A percentile compares a stretch with the other conserved stretches of the same genome.
phyloP scores from a whole-genome alignment of 2,113 vertebrate genomes.

The Siniperca knerii region DNA sequence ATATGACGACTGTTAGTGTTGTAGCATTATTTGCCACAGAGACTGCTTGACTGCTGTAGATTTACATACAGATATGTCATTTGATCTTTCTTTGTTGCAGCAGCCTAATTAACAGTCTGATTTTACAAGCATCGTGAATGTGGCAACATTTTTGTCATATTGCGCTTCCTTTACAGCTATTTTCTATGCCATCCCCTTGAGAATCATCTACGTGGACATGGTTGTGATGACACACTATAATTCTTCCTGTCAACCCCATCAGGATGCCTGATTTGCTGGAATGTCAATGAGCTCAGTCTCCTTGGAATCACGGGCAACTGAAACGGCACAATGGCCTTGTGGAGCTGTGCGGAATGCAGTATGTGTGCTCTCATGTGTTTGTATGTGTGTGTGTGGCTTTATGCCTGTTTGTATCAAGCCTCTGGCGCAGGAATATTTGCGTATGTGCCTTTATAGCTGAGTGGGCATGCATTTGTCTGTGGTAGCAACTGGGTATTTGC shows the following conservation, averaged over 20 bases:
- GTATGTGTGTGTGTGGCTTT: constrained; percentile 14
- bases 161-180: constrained; percentile 48
- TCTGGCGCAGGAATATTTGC: constrained; percentile 24
- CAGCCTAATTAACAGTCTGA: constrained; percentile 47
- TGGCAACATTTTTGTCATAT: constrained; percentile 47
- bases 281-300: constrained; percentile 79
- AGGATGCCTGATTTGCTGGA: constrained; percentile 71
- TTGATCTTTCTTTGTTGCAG: constrained; percentile 1
- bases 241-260: constrained; percentile 77
- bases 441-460: constrained; percentile 31
- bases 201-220: constrained; percentile 56
- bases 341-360: constrained; percentile 34
- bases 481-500: constrained; percentile 31
- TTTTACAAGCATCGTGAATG: constrained; percentile 32
- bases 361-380: constrained; percentile 5
- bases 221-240: constrained; percentile 71
- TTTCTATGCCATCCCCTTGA: constrained; percentile 45
- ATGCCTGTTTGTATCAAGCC: constrained; percentile 28
- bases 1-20: not conserved
- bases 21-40: not conserved
- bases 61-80: constrained; percentile 7
- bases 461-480: constrained; percentile 29
- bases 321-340: constrained; percentile 62
- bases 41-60: not conserved
- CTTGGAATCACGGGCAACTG: constrained; percentile 68